Evolutionary conservation across 2,888 invertebrate species (phyloP).

Genomic region (Dicyrtoma fusca): DNA sequence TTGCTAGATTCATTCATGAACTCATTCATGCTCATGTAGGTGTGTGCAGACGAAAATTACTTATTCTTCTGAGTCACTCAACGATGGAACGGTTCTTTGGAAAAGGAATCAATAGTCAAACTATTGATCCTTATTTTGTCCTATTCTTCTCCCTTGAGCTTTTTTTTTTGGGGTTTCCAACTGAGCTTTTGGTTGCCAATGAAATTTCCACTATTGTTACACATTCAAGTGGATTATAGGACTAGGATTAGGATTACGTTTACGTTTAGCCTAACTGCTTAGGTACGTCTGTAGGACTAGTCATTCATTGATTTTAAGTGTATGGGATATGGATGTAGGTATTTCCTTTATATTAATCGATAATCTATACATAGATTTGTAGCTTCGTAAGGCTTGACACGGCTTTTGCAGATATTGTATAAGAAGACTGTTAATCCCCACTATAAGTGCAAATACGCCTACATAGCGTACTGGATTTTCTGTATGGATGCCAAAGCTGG

Average conservation of each 20-base stretch:
- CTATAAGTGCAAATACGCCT: no score
- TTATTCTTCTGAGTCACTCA: constrained; percentile 37
- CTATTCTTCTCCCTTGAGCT: not conserved
- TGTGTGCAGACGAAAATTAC: constrained; percentile 23
- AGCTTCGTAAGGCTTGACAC: no score
- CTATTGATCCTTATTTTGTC: constrained; percentile 27
- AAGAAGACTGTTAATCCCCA: no score
- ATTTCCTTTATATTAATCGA: no score
- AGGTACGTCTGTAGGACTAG: no score
- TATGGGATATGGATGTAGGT: no score
- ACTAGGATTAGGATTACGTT: not conserved
- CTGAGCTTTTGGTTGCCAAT: constrained; percentile 12
- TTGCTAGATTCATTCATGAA: not conserved
- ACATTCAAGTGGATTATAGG: not conserved
- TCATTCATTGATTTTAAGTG: no score
- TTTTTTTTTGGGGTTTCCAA: constrained; percentile 10
- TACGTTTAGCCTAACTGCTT: no score
- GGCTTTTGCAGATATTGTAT: no score
- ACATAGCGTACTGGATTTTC: no score
- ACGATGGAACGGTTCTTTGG: constrained; percentile 36
- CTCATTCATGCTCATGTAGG: constrained; percentile 16
- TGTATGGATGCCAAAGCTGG: no score
- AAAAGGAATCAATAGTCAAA: constrained; percentile 31
- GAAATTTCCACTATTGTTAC: constrained; percentile 5
- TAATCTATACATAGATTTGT: no score